Percentiles rank a stretch among this genome's conserved stretches.
Evolutionary conservation across 2,888 invertebrate species (phyloP).

Genomic region (Drymonia ruficornis): DNA sequence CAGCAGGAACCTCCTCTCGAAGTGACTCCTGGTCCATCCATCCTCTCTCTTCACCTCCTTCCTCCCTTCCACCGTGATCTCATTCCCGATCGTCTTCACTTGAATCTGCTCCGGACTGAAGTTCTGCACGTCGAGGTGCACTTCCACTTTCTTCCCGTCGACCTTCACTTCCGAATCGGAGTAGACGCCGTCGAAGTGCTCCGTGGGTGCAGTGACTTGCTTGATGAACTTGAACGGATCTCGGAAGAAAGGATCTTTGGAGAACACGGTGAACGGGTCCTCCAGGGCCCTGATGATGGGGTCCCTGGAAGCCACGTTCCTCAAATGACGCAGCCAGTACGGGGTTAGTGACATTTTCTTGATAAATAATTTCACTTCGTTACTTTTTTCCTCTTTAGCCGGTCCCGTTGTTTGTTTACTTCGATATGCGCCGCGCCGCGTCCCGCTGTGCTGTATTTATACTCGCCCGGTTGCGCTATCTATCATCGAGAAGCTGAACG

Average conservation of each 20-base stretch:
- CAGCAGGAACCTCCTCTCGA: constrained; percentile 89
- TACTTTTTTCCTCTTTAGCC: no score
- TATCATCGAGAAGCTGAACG: constrained; percentile 55
- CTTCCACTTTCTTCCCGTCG: constrained; percentile 89
- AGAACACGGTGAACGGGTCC: constrained; percentile 64
- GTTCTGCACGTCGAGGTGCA: constrained; percentile 90
- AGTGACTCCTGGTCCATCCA: constrained; percentile 90
- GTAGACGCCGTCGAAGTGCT: constrained; percentile 76
- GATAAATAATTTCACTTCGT: neutral
- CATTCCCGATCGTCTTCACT: constrained; percentile 90
- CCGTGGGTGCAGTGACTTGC: constrained; percentile 53
- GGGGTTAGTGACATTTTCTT: constrained; percentile 71
- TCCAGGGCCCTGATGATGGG: constrained; percentile 63
- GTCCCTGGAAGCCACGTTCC: constrained; percentile 65
- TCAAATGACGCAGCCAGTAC: constrained; percentile 75
- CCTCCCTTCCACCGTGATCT: constrained; percentile 90
- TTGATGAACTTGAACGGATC: constrained; percentile 67
- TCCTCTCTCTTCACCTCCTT: constrained; percentile 91
- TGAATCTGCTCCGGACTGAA: constrained; percentile 91
- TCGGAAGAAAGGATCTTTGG: constrained; percentile 72
- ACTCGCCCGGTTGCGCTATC: constrained; percentile 52
- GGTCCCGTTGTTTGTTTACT: constrained; percentile 3
- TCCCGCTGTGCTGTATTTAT: constrained; percentile 54
- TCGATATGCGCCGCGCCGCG: neutral
- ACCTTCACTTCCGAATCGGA: constrained; percentile 83